Conservation (phyloP, 1,140 invertebrate species). For the Leptoteleia sp. region DNA sequence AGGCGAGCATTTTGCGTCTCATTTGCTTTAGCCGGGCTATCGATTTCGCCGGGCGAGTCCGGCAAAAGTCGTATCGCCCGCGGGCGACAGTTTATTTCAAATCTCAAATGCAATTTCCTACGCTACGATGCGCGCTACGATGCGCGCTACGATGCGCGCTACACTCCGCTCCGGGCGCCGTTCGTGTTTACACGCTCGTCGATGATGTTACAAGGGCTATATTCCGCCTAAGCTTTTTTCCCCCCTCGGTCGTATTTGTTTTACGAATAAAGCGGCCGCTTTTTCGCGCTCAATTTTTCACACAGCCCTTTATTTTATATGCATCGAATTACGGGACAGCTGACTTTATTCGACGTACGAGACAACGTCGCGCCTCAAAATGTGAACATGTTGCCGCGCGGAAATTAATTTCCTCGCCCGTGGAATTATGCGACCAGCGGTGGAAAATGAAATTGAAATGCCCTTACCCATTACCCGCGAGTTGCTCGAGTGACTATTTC, state of each 20-base stretch:
- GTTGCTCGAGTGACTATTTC: too few species aligned
- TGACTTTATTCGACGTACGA: slow-evolving; percentile 6
- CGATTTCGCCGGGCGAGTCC: slow-evolving; percentile 36
- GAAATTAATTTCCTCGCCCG: slow-evolving; percentile 35
- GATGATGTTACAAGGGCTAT: slow-evolving; percentile 35
- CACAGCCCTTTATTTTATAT: slow-evolving; percentile 42
- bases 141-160: too few species aligned
- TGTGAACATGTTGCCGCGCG: background rate
- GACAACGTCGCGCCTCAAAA: background rate
- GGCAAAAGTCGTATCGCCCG: slow-evolving; percentile 43
- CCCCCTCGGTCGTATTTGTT: slow-evolving; percentile 12
- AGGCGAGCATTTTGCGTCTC: background rate
- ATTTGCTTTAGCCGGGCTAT: slow-evolving; percentile 20
- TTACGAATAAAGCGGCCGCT: slow-evolving; percentile 12
- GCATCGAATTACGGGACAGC: slow-evolving; percentile 22
- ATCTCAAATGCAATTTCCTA: slow-evolving; percentile 62
- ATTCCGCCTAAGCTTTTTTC: slow-evolving; percentile 22
- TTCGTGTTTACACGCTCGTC: slow-evolving; percentile 44
- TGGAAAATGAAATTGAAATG: too few species aligned
- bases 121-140: slow-evolving; percentile 40
- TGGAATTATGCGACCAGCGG: too few species aligned
- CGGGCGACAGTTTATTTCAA: slow-evolving; percentile 56
- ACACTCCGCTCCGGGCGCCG: slow-evolving; percentile 28
- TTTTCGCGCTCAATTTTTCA: slow-evolving; percentile 41
- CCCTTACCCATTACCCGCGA: too few species aligned